These are phyloP conservation scores for Diachasmimorpha longicaudata DNA, from an alignment of 1,140 invertebrate species.

Conservation along the genomic window DNA sequence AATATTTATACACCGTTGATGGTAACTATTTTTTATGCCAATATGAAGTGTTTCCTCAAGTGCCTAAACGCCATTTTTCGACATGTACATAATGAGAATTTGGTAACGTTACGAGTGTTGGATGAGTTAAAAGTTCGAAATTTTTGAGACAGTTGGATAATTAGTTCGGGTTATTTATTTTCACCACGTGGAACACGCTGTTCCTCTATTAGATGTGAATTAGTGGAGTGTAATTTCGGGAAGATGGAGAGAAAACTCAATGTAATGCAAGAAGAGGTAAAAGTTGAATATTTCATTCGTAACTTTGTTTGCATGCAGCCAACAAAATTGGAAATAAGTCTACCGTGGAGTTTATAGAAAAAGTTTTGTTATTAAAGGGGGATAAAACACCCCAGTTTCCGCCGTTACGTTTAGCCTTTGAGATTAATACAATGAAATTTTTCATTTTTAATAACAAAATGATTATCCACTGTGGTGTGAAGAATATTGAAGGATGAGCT, in stretches of 20 bases:
- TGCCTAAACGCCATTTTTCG: not conserved
- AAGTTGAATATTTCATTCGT: not conserved
- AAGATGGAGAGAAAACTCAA: not conserved
- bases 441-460: not conserved
- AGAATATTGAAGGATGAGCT: not conserved
- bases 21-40: not conserved
- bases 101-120: not conserved
- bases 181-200: not conserved
- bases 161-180: not conserved
- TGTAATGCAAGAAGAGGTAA: not conserved
- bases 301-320: not conserved
- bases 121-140: not conserved
- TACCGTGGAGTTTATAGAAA: not conserved
- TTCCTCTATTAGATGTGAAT: not conserved
- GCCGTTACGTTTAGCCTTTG: not conserved
- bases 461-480: not conserved
- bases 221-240: not conserved
- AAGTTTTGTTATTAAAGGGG: not conserved
- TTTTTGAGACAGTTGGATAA: not conserved
- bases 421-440: not conserved
- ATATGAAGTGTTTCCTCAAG: not conserved
- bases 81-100: not conserved
- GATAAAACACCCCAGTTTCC: not conserved
- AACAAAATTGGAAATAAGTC: not conserved
- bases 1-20: not conserved